Evolutionary conservation across 1,140 invertebrate genomes (phyloP).

Genomic region (Gonatopus flavifemur): DNA sequence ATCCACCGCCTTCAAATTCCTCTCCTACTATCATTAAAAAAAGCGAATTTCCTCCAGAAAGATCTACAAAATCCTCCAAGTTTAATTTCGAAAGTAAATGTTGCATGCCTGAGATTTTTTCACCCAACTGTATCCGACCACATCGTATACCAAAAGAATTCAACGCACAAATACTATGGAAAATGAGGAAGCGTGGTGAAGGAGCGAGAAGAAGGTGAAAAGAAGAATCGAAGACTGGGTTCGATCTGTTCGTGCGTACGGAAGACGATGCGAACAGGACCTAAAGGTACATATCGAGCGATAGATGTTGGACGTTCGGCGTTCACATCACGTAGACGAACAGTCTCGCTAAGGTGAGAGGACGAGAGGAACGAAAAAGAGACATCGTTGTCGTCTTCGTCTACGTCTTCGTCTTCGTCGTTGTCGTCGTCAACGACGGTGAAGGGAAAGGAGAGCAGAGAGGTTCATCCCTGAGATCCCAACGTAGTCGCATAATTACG

Average conservation of each 20-base stretch:
- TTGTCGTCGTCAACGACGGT: conserved; percentile 12
- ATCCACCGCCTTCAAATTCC: too few species aligned
- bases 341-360: conserved; percentile 32
- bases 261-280: conserved; percentile 26
- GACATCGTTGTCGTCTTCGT: conserved; percentile 15
- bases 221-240: conserved; percentile 12
- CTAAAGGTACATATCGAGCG: conserved; percentile 54
- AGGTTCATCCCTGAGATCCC: conserved; percentile 16
- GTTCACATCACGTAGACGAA: conserved; percentile 54
- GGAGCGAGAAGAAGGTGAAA: conserved; percentile 2
- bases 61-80: too few species aligned
- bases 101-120: too few species aligned
- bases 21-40: too few species aligned
- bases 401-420: too few species aligned
- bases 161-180: conserved; percentile 17
- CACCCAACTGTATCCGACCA: too few species aligned
- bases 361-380: conserved; percentile 26
- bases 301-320: conserved; percentile 54
- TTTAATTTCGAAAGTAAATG: too few species aligned
- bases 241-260: conserved; percentile 2
- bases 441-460: conserved; percentile 17
- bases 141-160: conserved; percentile 1
- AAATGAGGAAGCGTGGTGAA: conserved; percentile 24
- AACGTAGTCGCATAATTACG: conserved; percentile 35
- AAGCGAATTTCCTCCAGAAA: too few species aligned